These are phyloP conservation scores for Amphiprion clarkii DNA, from an alignment of 2,797 vertebrate species.

Conservation along the genomic window DNA sequence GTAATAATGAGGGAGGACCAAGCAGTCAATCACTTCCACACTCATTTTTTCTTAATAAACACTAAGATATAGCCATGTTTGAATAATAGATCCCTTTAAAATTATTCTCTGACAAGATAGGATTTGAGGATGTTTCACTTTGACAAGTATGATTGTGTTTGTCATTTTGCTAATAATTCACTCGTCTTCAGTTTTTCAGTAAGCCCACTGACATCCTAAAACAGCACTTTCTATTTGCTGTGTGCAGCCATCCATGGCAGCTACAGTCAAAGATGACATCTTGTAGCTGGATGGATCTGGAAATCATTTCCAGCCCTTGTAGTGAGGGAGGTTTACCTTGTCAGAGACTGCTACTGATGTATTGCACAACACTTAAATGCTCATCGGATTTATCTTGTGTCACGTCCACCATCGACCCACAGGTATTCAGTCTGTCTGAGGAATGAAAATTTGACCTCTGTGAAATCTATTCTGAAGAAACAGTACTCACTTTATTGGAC, in stretches of 20 bases:
- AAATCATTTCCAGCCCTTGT: constrained; percentile 35
- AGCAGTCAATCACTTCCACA: background rate
- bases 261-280: constrained; percentile 42
- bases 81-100: constrained; percentile 7
- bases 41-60: background rate
- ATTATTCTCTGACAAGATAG: constrained; percentile 17
- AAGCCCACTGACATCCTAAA: constrained; percentile 17
- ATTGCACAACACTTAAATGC: constrained; percentile 32
- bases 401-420: constrained; percentile 19
- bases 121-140: constrained; percentile 10
- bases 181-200: constrained; percentile 17
- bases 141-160: constrained; percentile 10
- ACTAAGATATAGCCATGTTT: constrained; percentile 10
- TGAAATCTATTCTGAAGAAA: constrained; percentile 27
- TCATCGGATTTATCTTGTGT: constrained; percentile 36
- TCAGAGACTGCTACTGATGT: constrained; percentile 31
- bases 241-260: constrained; percentile 33
- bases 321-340: constrained; percentile 43
- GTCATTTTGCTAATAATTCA: constrained; percentile 26
- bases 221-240: constrained; percentile 41
- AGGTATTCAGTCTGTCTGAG: constrained; percentile 15
- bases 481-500: constrained; percentile 2
- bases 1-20: background rate
- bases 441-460: constrained; percentile 29
- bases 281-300: constrained; percentile 40